A percentile compares a stretch with the other conserved stretches of the same genome.
These are phyloP conservation scores for Perca fluviatilis DNA, from an alignment of 2,113 vertebrate species.

Conservation along the genomic window DNA sequence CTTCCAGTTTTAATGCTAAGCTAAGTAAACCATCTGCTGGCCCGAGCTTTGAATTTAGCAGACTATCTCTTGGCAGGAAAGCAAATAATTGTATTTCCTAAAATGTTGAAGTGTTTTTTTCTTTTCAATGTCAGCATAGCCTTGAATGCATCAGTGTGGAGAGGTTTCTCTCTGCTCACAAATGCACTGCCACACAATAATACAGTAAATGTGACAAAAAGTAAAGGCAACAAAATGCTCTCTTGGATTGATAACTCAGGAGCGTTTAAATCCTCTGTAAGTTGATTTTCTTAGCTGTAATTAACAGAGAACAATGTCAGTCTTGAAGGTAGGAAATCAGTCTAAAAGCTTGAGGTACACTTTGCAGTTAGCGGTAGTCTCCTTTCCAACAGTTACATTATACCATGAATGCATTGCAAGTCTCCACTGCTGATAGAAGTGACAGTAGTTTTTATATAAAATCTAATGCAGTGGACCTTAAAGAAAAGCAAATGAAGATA, in stretches of 20 bases:
- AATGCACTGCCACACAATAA: not conserved
- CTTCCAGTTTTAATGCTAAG: too few relatives aligned
- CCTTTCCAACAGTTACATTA: not conserved
- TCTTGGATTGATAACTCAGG: not conserved
- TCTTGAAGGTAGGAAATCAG: not conserved
- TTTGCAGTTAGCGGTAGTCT: not conserved
- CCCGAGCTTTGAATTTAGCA: not conserved
- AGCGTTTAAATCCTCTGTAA: not conserved
- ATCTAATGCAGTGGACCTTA: constrained; percentile 22
- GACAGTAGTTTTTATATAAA: constrained; percentile 43
- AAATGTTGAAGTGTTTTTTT: not conserved
- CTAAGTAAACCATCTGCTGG: not conserved
- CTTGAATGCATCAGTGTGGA: not conserved
- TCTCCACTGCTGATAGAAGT: not conserved
- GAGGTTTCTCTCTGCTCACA: not conserved
- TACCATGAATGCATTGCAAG: constrained; percentile 3
- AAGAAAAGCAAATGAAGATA: constrained; percentile 24
- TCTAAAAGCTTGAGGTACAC: not conserved
- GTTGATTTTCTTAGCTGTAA: constrained; percentile 7
- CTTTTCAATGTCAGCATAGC: not conserved
- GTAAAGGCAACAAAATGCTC: not conserved
- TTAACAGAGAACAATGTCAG: not conserved
- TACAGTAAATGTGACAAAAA: not conserved
- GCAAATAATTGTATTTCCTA: not conserved
- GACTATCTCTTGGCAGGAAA: not conserved